Conservation (phyloP, 23 tunicate genomes). For the Halocynthia aurantium region DNA sequence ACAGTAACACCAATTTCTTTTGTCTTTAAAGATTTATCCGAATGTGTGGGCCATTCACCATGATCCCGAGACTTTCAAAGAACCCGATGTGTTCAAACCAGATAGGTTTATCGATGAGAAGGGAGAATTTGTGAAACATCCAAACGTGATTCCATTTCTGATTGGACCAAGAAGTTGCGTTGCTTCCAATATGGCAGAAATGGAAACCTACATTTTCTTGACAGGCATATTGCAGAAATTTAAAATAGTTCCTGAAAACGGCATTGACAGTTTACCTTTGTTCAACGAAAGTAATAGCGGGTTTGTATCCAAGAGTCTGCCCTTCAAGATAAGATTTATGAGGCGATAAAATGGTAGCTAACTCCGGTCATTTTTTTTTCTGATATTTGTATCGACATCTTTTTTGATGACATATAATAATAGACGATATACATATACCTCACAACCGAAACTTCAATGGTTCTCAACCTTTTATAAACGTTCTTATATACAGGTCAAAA, state of each 20-base stretch:
- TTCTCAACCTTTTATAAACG: no score
- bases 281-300: no score
- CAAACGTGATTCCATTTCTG: not conserved
- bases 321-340: no score
- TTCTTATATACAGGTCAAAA: no score
- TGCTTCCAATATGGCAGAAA: not conserved
- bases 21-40: not conserved
- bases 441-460: no score
- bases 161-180: slow-evolving; percentile 2
- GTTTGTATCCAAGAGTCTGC: no score
- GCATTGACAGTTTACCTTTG: no score
- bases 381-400: no score
- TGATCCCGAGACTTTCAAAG: not conserved
- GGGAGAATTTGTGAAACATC: not conserved
- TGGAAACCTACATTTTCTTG: not conserved
- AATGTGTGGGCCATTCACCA: slow-evolving; percentile 14
- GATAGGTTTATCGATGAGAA: slow-evolving; percentile 1
- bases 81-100: not conserved
- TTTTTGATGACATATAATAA: no score
- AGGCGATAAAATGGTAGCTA: no score
- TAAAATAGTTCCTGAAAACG: not conserved
- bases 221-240: not conserved
- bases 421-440: no score
- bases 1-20: not conserved
- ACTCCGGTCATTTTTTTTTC: no score